Base-by-base conservation (phyloP, 2,797 vertebrate species). In the Hoplostethus atlanticus region DNA sequence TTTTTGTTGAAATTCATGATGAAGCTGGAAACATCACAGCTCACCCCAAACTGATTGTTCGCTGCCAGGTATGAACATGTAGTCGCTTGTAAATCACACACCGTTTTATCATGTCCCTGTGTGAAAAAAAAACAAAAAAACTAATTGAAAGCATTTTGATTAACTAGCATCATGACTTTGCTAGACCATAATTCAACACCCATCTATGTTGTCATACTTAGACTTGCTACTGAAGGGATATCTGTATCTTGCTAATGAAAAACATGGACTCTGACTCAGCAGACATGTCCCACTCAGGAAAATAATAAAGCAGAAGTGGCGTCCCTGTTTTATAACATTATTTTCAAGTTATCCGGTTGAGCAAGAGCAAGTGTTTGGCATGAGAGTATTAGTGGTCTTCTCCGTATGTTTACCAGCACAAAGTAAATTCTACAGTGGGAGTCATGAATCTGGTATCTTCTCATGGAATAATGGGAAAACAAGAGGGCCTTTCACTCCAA, bases 1-100 rank as follows among this genome's bases (percentile, higher is more conserved):
- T 98, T 84, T 85, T 90, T 57, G 90, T 97, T 50, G 94, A 97
- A 84, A 90, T 98, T 78, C 88, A 95, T 0, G 98, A 99, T 76
- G 95, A 96, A 83, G 93, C 90, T 17, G 95, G 94, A 81, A 99
- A 98, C 87, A 44, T 96, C 92, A 96, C 96, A 8, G 83, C 91
- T 50, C 92, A 95, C 36, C 89, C 95, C 30, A 96, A 95, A 64
- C 64, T 97, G 81, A 74, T 91, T 3, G 93, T 97, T 76, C 88
- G 88, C 57, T 98, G 96, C 84, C 93, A 96, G 97, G 98, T 99
- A 94, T 76, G 60, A 3, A 4, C 7, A 11, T 13, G 17, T 6
- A 7, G 34, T 6, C 36, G 9, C 31, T 54, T 15, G 16, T 3
- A 10, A 7, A 16, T 5, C 53, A 6, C 16, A 13, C 30, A 30